These are phyloP conservation scores for Marisa cornuarietis DNA, from an alignment of 1,140 invertebrate species.

Conservation along the genomic window DNA sequence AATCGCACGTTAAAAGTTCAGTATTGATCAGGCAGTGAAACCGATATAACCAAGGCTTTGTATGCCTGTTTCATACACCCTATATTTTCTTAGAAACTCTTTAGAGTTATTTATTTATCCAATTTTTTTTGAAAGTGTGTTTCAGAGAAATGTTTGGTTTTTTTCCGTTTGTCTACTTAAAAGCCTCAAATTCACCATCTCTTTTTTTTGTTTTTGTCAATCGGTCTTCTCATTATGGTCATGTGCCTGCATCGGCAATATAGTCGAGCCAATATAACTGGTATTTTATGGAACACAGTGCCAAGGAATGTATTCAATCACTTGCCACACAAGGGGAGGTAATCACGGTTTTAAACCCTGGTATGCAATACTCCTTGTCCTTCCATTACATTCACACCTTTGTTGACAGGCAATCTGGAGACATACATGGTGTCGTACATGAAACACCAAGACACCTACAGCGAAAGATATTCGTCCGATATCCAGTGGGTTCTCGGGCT, in stretches of 20 bases:
- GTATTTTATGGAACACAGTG: neutral
- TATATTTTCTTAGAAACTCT: too few species aligned
- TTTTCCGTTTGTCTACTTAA: neutral
- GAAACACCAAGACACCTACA: neutral
- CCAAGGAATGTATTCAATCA: neutral
- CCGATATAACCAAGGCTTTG: too few species aligned
- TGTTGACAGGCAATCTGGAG: conserved; percentile 1
- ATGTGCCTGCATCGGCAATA: neutral
- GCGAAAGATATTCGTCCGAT: neutral
- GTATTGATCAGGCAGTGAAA: too few species aligned
- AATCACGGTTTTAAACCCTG: neutral
- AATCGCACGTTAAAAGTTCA: too few species aligned
- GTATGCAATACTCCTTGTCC: neutral
- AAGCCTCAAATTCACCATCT: neutral
- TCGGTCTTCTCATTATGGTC: neutral
- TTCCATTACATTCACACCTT: neutral
- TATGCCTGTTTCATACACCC: too few species aligned
- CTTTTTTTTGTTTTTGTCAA: neutral
- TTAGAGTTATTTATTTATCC: too few species aligned
- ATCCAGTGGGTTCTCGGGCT: conserved; percentile 6
- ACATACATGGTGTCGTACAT: neutral
- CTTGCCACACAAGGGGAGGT: neutral
- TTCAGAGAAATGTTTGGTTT: neutral
- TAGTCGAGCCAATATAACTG: neutral
- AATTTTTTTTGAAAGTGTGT: too few species aligned